Percentiles rank a stretch among this genome's conserved stretches.
Evolutionary conservation across 2,888 invertebrate species (phyloP).

Genomic region (Drosophila emarginata): DNA sequence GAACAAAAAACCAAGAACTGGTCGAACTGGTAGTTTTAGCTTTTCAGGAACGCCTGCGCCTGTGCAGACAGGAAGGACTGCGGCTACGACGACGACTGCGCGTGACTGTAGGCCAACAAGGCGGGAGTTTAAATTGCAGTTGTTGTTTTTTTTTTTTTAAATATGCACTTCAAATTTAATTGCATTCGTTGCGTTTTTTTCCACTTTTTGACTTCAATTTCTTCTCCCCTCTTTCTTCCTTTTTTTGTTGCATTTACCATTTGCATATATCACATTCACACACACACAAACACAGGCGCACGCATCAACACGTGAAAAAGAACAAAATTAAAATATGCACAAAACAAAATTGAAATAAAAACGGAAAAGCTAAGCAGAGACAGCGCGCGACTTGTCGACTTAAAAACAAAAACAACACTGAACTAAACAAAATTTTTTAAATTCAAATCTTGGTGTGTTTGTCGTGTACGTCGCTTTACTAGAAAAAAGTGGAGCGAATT

Average conservation of each 20-base stretch:
- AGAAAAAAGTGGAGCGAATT: no score
- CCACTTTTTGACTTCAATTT: neutral
- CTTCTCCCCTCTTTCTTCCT: neutral
- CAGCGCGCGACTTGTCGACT: neutral
- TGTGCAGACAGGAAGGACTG: conserved; percentile 47
- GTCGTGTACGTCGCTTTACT: no score
- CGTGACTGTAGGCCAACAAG: conserved; percentile 24
- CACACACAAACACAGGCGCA: conserved; percentile 40
- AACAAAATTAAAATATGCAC: conserved; percentile 45
- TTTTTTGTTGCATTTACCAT: conserved; percentile 43
- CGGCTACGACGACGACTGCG: neutral
- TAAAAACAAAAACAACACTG: neutral
- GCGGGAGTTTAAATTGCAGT: conserved; percentile 19
- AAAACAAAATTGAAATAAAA: conserved; percentile 39
- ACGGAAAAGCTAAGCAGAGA: neutral
- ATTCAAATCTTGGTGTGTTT: no score
- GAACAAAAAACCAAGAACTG: conserved; percentile 64
- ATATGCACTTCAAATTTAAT: conserved; percentile 53
- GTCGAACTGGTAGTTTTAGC: conserved; percentile 76
- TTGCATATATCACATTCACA: conserved; percentile 59
- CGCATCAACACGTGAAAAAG: conserved; percentile 36
- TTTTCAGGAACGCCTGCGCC: conserved; percentile 28
- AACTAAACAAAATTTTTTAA: no score
- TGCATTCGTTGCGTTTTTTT: conserved; percentile 53
- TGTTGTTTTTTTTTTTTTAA: neutral